Conservation (phyloP, 2,888 invertebrate genomes). For the Frankliniella fusca region DNA sequence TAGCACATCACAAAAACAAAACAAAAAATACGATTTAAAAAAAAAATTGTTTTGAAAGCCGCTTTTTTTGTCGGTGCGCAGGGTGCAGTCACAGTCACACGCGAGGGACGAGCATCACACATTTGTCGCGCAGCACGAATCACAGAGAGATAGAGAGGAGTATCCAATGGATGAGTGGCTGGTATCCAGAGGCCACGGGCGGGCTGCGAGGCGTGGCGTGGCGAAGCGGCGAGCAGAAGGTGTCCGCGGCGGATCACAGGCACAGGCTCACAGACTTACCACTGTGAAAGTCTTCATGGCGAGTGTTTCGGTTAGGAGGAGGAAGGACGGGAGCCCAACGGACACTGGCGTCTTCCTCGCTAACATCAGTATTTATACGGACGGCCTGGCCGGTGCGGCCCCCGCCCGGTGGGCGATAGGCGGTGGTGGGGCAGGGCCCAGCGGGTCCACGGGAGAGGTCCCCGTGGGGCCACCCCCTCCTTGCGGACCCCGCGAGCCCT, state of each 20-base stretch:
- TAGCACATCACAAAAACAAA: no score
- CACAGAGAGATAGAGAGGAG: no score
- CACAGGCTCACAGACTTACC: conserved; percentile 5
- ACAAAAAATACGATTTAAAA: no score
- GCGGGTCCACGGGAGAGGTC: background rate
- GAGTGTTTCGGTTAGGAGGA: conserved; percentile 2
- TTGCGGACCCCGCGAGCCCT: no score
- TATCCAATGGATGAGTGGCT: background rate
- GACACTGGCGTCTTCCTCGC: conserved; percentile 18
- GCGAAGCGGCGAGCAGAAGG: background rate
- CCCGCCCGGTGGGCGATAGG: no score
- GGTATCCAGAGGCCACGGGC: background rate
- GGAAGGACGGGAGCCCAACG: conserved; percentile 19
- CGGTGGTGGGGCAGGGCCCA: no score
- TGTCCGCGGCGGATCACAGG: background rate
- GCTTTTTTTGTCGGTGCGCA: no score
- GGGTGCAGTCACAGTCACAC: background rate
- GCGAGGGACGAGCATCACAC: background rate
- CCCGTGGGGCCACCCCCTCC: background rate
- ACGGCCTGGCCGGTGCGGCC: background rate
- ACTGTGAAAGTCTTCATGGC: conserved; percentile 24
- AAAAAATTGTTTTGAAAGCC: no score
- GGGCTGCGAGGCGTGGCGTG: background rate
- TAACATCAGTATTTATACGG: conserved; percentile 20
- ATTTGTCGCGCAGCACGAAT: background rate